phyloP scores from a whole-genome alignment of 2,113 vertebrate species.

The Cyprinus carpio region DNA sequence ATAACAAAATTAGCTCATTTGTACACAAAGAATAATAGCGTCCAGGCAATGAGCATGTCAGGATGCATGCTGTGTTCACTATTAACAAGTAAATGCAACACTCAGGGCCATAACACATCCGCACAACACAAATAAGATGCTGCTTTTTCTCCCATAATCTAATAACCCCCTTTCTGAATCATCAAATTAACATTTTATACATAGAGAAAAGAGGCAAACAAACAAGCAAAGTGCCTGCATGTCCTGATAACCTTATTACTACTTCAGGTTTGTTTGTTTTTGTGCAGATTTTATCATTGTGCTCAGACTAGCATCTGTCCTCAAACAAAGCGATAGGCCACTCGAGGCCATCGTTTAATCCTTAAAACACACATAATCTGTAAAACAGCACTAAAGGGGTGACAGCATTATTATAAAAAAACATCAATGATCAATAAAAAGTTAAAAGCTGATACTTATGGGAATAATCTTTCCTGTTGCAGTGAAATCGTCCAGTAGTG shows the following conservation, averaged over 20 bases:
- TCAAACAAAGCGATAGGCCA: neutral
- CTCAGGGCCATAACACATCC: constrained; percentile 50
- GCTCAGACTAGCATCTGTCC: neutral
- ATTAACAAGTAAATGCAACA: constrained; percentile 59
- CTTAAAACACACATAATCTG: neutral
- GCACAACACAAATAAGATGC: constrained; percentile 54
- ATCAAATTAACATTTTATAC: constrained; percentile 74
- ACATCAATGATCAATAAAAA: neutral
- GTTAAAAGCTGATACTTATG: neutral
- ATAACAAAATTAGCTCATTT: constrained; percentile 66
- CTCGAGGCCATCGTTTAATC: neutral
- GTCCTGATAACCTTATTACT: constrained; percentile 66
- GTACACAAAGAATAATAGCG: constrained; percentile 65
- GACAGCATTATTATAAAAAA: no score
- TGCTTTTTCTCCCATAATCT: constrained; percentile 65
- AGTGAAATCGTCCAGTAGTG: neutral
- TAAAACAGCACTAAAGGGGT: neutral
- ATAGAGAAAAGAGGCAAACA: constrained; percentile 59
- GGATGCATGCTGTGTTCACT: constrained; percentile 57
- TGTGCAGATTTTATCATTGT: neutral
- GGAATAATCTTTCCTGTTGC: neutral
- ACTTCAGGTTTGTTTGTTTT: constrained; percentile 52
- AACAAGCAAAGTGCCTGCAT: constrained; percentile 64
- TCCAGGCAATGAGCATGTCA: constrained; percentile 53
- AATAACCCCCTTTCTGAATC: constrained; percentile 72